phyloP scores from a whole-genome alignment of 2,888 invertebrate species.

The Tipula confusa region DNA sequence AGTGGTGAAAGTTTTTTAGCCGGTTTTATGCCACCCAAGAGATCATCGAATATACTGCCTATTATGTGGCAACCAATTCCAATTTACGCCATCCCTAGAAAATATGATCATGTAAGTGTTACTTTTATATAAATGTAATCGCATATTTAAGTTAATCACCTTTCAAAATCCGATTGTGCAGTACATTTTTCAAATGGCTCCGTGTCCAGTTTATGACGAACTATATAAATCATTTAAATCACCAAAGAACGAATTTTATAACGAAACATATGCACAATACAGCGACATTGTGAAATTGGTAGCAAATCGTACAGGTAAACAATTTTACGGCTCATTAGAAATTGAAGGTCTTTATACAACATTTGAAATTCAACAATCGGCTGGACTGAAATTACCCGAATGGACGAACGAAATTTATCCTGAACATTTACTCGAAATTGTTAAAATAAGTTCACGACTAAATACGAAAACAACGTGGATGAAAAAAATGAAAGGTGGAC shows the following conservation, averaged over 20 bases:
- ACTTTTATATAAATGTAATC: too few species aligned
- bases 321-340: background rate
- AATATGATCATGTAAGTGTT: conserved; percentile 68
- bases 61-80: conserved; percentile 83
- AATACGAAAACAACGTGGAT: background rate
- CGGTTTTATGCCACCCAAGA: conserved; percentile 56
- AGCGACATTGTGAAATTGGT: background rate
- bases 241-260: background rate
- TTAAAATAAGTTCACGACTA: background rate
- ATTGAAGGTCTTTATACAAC: background rate
- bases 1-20: conserved; percentile 78
- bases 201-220: conserved; percentile 55
- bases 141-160: background rate
- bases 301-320: background rate
- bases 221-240: conserved; percentile 39
- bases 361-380: background rate
- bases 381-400: background rate
- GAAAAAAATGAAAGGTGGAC: conserved; percentile 41
- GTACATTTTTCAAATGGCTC: conserved; percentile 49
- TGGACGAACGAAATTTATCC: background rate
- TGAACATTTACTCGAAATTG: background rate
- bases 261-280: background rate
- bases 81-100: conserved; percentile 68
- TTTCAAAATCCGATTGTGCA: conserved; percentile 40
- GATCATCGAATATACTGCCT: conserved; percentile 45